Base-by-base conservation (phyloP, 2,113 vertebrate species). In the Cyprinus carpio region DNA sequence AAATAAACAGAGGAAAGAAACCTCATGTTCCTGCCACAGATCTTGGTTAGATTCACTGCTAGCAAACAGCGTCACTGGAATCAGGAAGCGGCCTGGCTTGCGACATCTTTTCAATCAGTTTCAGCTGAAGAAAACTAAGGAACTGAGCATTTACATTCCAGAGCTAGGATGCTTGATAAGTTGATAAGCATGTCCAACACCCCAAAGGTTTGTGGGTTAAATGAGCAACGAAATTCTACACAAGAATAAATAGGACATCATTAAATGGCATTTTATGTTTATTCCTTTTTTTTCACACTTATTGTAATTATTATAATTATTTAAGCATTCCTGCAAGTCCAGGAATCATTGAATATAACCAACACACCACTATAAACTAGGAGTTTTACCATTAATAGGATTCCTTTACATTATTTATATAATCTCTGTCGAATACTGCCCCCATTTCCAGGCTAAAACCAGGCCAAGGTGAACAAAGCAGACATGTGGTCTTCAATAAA, bases 1-100 rank as follows among this genome's bases (percentile, higher is more conserved):
- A 7, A 75, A 75, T n/a, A 75, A 75, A 75, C 72, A 49, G 40
- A 25, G 72, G 23, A 49, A 75, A 75, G 72, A 75, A 75, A 75
- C 40, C n/a, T 49, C n/a, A 75, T 49, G 72, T 75, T 75, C 72
- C n/a, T 49, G 13, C 6, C 23, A 49, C 40, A 46, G 72, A 75
- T 75, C 67, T 71, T 23, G 67, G 18, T 40, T 12, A 40, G 34
- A 71, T 37, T 71, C 20, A 40, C 18, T 37, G 11, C 67, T n/a
- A 5, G 34, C 34, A 18, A 46, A 71, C 72, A 16, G 11, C 6
- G 43, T 75, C 72, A 75, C 43, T 27, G 43, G 43, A 75, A 46
- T 27, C 72, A 49, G 72, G 72, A 75, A 75, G 40, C 18, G n/a
- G 23, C 5, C 43, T 13, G 72, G n/a, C 37, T 49, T 49, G 34